Conservation (phyloP, 2,797 vertebrate species). For the Molossus molossus region DNA sequence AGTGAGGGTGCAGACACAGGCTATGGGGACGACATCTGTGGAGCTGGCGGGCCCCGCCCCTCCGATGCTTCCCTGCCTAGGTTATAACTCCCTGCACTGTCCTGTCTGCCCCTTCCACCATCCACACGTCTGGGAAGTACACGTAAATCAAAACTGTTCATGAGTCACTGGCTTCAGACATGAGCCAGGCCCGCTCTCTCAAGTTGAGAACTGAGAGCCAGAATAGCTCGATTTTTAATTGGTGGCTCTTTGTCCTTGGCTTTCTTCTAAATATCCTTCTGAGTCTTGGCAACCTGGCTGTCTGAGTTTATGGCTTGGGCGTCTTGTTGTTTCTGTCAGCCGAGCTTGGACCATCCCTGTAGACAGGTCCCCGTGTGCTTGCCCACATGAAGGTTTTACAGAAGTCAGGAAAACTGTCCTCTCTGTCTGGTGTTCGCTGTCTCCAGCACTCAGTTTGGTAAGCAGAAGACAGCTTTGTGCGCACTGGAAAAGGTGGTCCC, state of each 20-base stretch:
- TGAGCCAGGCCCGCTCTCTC: neutral
- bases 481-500: neutral
- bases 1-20: neutral
- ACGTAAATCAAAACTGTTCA: slow-evolving; percentile 20
- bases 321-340: slow-evolving; percentile 20
- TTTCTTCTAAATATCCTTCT: neutral
- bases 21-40: neutral
- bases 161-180: slow-evolving; percentile 50
- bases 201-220: slow-evolving; percentile 10
- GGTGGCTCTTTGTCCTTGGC: neutral
- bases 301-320: neutral
- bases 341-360: neutral
- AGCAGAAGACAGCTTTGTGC: neutral
- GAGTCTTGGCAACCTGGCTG: slow-evolving; percentile 24
- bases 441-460: neutral
- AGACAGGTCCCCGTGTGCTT: neutral
- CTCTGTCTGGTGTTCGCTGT: neutral
- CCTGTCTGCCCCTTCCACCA: neutral
- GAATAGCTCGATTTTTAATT: neutral
- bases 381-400: neutral
- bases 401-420: neutral
- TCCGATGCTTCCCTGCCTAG: neutral
- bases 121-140: neutral
- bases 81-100: neutral
- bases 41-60: neutral